Conservation (phyloP, 2,797 vertebrate genomes). For the Pipistrellus nathusii region DNA sequence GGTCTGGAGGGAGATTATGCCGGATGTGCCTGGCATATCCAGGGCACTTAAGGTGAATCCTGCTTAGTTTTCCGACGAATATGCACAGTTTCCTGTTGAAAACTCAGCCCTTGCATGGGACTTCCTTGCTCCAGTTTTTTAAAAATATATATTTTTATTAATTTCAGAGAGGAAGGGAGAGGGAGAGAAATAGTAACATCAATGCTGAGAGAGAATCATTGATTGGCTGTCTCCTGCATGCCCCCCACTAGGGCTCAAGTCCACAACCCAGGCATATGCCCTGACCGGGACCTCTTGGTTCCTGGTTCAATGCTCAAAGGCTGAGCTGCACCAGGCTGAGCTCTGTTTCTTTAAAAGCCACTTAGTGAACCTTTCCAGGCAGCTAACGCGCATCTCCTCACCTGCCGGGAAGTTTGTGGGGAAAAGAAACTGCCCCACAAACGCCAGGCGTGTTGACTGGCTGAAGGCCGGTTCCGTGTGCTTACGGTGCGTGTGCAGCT, state of each 20-base stretch:
- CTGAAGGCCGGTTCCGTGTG: fast-evolving
- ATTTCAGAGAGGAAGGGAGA: too few relatives aligned
- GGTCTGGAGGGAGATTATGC: too few relatives aligned
- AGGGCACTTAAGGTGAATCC: not conserved
- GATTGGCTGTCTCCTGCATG: too few relatives aligned
- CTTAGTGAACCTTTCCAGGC: not conserved
- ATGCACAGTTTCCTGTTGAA: fast-evolving
- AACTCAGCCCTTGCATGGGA: not conserved
- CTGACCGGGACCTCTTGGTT: too few relatives aligned
- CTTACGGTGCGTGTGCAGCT: fast-evolving
- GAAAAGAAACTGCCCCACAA: not conserved
- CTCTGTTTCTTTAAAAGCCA: not conserved
- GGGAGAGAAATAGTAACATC: too few relatives aligned
- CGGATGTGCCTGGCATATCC: fast-evolving
- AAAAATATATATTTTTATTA: too few relatives aligned
- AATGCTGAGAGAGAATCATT: too few relatives aligned
- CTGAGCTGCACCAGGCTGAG: too few relatives aligned
- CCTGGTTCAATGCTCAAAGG: too few relatives aligned
- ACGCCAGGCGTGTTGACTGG: not conserved
- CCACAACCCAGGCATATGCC: too few relatives aligned
- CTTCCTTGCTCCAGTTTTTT: not conserved
- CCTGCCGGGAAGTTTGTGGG: not conserved
- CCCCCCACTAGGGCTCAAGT: too few relatives aligned
- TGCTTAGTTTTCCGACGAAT: not conserved
- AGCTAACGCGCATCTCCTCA: fast-evolving